Conservation (phyloP, 2,888 invertebrate genomes). For the Cerastis leucographa region DNA sequence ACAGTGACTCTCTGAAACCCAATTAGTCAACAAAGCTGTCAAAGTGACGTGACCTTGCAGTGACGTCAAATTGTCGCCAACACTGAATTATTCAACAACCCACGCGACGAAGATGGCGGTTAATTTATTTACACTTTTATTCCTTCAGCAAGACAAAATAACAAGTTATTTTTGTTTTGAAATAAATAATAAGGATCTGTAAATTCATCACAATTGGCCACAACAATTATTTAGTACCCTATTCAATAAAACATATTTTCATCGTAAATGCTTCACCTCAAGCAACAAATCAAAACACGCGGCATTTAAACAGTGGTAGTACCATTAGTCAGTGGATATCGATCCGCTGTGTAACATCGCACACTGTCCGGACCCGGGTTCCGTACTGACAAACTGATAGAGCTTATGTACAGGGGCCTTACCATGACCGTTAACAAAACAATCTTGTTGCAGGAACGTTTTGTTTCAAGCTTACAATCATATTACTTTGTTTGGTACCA, state of each 20-base stretch:
- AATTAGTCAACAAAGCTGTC: slow-evolving; percentile 36
- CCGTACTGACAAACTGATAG: slow-evolving; percentile 6
- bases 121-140: slow-evolving; percentile 40
- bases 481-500: too few species aligned
- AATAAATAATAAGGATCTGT: neutral
- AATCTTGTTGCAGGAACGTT: too few species aligned
- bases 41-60: slow-evolving; percentile 27
- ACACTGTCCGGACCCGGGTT: slow-evolving; percentile 4
- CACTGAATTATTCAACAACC: slow-evolving; percentile 58
- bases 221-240: neutral
- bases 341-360: slow-evolving; percentile 19
- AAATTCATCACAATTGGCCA: neutral
- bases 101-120: slow-evolving; percentile 28
- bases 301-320: slow-evolving; percentile 28
- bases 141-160: slow-evolving; percentile 23
- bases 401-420: slow-evolving; percentile 21
- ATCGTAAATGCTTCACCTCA: slow-evolving; percentile 20
- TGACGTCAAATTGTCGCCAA: slow-evolving; percentile 21
- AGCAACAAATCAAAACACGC: slow-evolving; percentile 28
- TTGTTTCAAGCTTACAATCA: too few species aligned
- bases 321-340: slow-evolving; percentile 28
- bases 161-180: slow-evolving; percentile 17
- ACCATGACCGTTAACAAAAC: too few species aligned
- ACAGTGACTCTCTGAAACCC: slow-evolving; percentile 9
- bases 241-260: neutral